Conservation (phyloP, 23 tunicate genomes). For the Aplidium turbinatum region DNA sequence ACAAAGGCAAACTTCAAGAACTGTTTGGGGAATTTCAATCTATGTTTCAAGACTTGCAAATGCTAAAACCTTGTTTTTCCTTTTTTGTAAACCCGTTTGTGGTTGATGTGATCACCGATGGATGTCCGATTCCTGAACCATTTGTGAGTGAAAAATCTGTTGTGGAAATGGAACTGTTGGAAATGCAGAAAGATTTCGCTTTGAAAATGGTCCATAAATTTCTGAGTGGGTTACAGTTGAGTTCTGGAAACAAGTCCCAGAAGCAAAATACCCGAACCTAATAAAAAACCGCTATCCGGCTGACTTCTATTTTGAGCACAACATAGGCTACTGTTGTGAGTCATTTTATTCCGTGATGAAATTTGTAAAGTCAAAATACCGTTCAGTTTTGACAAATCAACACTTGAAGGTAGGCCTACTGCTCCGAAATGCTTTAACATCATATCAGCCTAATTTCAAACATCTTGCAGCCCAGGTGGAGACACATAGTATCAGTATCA, state of each 20-base stretch:
- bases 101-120: conserved; percentile 59
- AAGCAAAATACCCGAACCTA: conserved; percentile 45
- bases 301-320: conserved; percentile 46
- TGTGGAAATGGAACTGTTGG: conserved; percentile 54
- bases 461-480: conserved; percentile 47
- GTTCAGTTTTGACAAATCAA: conserved; percentile 40
- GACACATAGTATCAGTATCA: conserved; percentile 37
- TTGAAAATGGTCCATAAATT: conserved; percentile 44
- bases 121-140: conserved; percentile 55
- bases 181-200: conserved; percentile 49
- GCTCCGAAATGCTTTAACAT: conserved; percentile 43
- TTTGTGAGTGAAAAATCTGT: conserved; percentile 35
- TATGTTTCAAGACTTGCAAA: conserved; percentile 48
- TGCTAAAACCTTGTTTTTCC: conserved; percentile 52
- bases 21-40: conserved; percentile 48
- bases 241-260: conserved; percentile 57
- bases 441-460: conserved; percentile 49
- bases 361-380: conserved; percentile 44
- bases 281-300: conserved; percentile 24
- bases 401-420: conserved; percentile 53
- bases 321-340: conserved; percentile 64
- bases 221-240: conserved; percentile 42
- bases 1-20: conserved; percentile 64
- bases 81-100: conserved; percentile 60
- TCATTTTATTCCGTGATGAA: conserved; percentile 55